phyloP scores from a whole-genome alignment of 2,797 vertebrate species.

The Hyperoplus lanceolatus region DNA sequence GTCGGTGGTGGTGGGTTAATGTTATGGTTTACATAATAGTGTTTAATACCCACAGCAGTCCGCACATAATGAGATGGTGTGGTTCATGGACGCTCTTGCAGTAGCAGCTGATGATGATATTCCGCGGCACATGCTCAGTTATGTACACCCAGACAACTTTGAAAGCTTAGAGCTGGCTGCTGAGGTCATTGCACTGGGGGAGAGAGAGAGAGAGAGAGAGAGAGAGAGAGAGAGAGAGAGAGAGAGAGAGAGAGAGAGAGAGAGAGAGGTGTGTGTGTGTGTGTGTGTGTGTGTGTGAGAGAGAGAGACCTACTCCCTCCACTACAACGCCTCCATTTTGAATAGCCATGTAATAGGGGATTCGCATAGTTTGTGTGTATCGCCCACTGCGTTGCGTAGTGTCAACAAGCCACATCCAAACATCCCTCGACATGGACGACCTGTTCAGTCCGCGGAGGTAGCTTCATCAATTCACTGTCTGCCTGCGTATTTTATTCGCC shows the following conservation, averaged over 20 bases:
- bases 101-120: conserved; percentile 57
- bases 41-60: conserved; percentile 42
- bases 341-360: conserved; percentile 91
- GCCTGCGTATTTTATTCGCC: neutral
- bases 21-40: conserved; percentile 50
- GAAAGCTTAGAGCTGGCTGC: conserved; percentile 95
- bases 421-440: conserved; percentile 95
- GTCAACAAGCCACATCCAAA: conserved; percentile 88
- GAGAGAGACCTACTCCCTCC: conserved; percentile 87
- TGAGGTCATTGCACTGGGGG: conserved; percentile 93
- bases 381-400: conserved; percentile 85
- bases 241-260: conserved; percentile 68
- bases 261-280: too few species aligned
- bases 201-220: conserved; percentile 67
- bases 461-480: conserved; percentile 76
- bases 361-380: conserved; percentile 87
- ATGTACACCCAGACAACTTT: conserved; percentile 89
- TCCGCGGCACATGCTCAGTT: conserved; percentile 98
- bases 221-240: conserved; percentile 72
- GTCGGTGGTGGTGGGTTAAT: neutral
- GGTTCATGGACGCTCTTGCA: conserved; percentile 69
- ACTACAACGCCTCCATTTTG: conserved; percentile 99
- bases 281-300: too few species aligned
- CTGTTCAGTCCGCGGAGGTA: conserved; percentile 98
- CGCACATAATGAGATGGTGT: conserved; percentile 30